These are phyloP conservation scores for Teinopalpus imperialis DNA, from an alignment of 2,888 invertebrate species.

Conservation along the genomic window DNA sequence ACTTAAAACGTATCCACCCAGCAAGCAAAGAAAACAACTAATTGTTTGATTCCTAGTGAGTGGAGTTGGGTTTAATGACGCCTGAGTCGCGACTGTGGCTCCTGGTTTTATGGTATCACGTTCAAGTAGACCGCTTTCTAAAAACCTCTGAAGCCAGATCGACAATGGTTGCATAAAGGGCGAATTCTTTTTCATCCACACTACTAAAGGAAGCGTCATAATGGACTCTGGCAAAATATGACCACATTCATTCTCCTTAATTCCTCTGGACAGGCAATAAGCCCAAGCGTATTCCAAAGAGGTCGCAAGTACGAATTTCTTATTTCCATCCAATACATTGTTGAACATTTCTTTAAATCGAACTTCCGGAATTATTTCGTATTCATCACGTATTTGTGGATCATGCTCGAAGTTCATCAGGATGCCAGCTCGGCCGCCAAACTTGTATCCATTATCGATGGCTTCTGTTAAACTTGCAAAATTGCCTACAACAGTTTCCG, in stretches of 20 bases:
- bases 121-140: constrained; percentile 57
- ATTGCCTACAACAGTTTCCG: constrained; percentile 50
- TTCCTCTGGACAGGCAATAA: constrained; percentile 50
- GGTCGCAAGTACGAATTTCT: constrained; percentile 54
- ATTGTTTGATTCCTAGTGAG: constrained; percentile 49
- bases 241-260: constrained; percentile 57
- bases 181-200: constrained; percentile 59
- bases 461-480: constrained; percentile 53
- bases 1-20: constrained; percentile 48
- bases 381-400: constrained; percentile 47
- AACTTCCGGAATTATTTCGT: constrained; percentile 49
- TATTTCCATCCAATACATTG: constrained; percentile 48
- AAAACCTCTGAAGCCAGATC: constrained; percentile 53
- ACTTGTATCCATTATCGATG: constrained; percentile 47
- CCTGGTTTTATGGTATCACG: constrained; percentile 37
- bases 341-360: constrained; percentile 52
- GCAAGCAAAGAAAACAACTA: constrained; percentile 53
- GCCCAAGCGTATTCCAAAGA: constrained; percentile 60
- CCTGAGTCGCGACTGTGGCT: constrained; percentile 19
- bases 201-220: constrained; percentile 56
- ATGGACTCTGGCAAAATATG: constrained; percentile 59
- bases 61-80: constrained; percentile 48
- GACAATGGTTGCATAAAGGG: constrained; percentile 46
- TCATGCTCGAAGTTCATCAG: constrained; percentile 59
- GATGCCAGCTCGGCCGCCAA: constrained; percentile 57